Evolutionary conservation across 2,113 vertebrate species (phyloP).

Genomic region (Gymnobelideus leadbeateri): DNA sequence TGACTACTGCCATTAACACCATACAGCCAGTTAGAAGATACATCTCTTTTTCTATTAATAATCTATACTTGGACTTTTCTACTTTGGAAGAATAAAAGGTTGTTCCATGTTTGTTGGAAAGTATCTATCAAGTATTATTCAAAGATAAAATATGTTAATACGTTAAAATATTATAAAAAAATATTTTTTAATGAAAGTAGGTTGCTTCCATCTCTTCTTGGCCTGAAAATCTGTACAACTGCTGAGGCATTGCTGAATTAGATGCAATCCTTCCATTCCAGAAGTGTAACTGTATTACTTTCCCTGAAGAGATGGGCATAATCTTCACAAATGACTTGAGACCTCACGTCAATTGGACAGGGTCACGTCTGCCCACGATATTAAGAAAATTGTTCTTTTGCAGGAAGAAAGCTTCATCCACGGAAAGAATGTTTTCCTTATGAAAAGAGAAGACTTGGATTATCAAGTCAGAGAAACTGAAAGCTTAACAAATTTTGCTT

Average conservation of each 20-base stretch:
- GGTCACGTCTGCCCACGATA: not conserved
- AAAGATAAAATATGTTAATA: not conserved
- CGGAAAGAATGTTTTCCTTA: slow-evolving; percentile 7
- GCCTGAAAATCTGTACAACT: slow-evolving; percentile 46
- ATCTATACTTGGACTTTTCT: not conserved
- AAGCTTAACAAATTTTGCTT: not conserved
- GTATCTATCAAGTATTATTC: not conserved
- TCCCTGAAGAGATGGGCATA: not conserved
- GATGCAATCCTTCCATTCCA: slow-evolving; percentile 5
- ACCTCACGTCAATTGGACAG: not conserved
- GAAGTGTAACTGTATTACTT: slow-evolving; percentile 26
- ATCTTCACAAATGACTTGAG: not conserved
- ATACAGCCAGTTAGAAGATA: not conserved
- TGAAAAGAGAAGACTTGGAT: slow-evolving; percentile 6
- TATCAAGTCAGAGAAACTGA: not conserved
- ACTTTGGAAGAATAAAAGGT: not conserved
- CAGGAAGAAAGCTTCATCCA: not conserved
- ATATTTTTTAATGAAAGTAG: slow-evolving; percentile 24
- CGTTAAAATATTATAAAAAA: not conserved
- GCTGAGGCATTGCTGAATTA: slow-evolving; percentile 30
- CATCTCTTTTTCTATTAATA: not conserved
- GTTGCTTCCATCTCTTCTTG: slow-evolving; percentile 51
- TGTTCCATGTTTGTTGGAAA: not conserved
- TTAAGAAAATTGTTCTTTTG: not conserved
- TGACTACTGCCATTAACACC: not conserved